These are phyloP conservation scores for Channa maculata DNA, from an alignment of 2,113 vertebrate species.

Conservation along the genomic window DNA sequence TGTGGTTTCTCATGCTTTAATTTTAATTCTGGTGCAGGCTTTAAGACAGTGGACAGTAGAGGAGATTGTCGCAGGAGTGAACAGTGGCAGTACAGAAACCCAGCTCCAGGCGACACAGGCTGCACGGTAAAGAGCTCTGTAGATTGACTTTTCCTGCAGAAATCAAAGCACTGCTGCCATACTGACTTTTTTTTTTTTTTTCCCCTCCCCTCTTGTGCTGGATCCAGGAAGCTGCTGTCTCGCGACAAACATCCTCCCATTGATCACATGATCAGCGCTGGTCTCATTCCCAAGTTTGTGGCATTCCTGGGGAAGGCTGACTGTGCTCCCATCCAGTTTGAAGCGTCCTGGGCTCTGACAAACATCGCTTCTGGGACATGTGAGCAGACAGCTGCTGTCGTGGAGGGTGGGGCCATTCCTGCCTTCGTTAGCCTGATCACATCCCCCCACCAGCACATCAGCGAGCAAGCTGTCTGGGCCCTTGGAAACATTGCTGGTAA, in stretches of 20 bases:
- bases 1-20: too few relatives aligned
- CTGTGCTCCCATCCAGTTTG: slow-evolving; percentile 94
- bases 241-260: slow-evolving; percentile 96
- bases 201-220: not conserved
- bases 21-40: slow-evolving; percentile 70
- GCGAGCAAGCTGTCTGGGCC: slow-evolving; percentile 85
- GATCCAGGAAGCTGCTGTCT: slow-evolving; percentile 92
- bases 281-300: slow-evolving; percentile 95
- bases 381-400: slow-evolving; percentile 94
- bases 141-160: too few relatives aligned
- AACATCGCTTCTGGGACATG: slow-evolving; percentile 97
- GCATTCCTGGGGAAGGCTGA: slow-evolving; percentile 87
- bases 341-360: slow-evolving; percentile 97
- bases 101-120: slow-evolving; percentile 96
- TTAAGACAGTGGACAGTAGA: slow-evolving; percentile 91
- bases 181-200: too few relatives aligned
- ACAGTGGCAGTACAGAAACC: slow-evolving; percentile 83
- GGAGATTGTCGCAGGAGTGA: slow-evolving; percentile 92
- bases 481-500: slow-evolving; percentile 86
- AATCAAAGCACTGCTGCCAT: too few relatives aligned
- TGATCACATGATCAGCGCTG: slow-evolving; percentile 91
- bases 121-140: slow-evolving; percentile 85
- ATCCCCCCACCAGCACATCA: slow-evolving; percentile 83
- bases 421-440: slow-evolving; percentile 82
- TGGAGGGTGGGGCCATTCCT: slow-evolving; percentile 92